A percentile compares a stretch with the other conserved stretches of the same genome.
These are phyloP conservation scores for Cephus sareptanus DNA, from an alignment of 2,888 invertebrate species.

Conservation along the genomic window DNA sequence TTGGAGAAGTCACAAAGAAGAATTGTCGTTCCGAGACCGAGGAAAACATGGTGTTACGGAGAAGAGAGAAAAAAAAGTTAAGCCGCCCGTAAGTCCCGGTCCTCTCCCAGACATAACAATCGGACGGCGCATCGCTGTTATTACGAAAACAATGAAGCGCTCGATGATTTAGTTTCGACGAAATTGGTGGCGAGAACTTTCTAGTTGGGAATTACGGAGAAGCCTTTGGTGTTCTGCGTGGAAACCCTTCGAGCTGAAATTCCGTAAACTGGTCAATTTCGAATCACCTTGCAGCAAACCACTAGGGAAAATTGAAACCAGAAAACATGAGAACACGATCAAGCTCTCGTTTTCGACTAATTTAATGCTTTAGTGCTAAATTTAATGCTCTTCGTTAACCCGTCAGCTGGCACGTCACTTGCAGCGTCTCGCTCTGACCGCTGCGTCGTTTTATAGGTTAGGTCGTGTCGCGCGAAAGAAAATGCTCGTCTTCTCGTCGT, in stretches of 20 bases:
- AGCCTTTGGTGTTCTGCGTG: background rate
- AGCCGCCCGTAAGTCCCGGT: background rate
- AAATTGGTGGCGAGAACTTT: background rate
- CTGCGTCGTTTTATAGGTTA: too few relatives aligned
- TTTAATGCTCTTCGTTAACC: background rate
- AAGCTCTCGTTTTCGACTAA: background rate
- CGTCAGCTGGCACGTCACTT: too few relatives aligned
- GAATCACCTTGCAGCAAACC: background rate
- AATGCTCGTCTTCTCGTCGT: too few relatives aligned
- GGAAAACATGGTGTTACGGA: background rate
- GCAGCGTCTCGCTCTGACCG: too few relatives aligned
- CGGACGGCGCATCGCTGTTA: background rate
- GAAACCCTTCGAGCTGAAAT: background rate
- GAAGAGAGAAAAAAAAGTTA: background rate
- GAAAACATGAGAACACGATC: background rate
- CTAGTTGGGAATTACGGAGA: background rate
- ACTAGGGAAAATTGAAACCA: background rate
- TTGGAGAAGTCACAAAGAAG: background rate
- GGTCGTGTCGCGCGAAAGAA: too few relatives aligned
- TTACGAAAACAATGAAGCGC: background rate
- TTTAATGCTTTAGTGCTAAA: background rate
- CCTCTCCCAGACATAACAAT: background rate
- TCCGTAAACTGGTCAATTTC: background rate
- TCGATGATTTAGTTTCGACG: background rate
- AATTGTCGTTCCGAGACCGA: background rate